Conservation (phyloP, 2,113 vertebrate genomes). For the Xenotilapia leptura region DNA sequence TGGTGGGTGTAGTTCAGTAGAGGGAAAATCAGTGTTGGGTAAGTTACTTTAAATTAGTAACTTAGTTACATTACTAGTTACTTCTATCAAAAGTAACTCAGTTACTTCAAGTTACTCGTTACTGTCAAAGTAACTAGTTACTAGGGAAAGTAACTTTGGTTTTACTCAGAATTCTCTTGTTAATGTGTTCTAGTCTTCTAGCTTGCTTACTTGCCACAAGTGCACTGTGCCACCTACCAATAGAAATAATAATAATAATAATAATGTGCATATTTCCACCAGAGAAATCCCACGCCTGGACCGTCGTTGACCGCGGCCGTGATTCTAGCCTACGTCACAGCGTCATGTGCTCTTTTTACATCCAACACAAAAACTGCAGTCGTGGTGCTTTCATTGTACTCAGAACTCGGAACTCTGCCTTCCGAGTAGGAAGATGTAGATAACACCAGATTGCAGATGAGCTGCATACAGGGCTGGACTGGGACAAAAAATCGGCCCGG, state of each 20-base stretch:
- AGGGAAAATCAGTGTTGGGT: background rate
- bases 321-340: too few relatives aligned
- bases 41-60: background rate
- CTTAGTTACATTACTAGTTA: background rate
- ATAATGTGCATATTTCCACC: too few relatives aligned
- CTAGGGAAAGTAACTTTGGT: background rate
- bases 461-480: too few relatives aligned
- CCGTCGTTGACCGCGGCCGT: too few relatives aligned
- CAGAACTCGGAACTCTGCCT: too few relatives aligned
- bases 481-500: accelerated
- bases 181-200: background rate
- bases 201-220: background rate
- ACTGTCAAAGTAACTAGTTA: background rate
- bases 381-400: too few relatives aligned
- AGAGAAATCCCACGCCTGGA: too few relatives aligned
- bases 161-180: background rate
- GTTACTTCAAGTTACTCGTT: background rate
- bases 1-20: background rate
- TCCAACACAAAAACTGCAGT: too few relatives aligned
- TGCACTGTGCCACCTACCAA: background rate
- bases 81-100: accelerated
- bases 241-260: background rate
- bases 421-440: too few relatives aligned
- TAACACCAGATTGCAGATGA: too few relatives aligned
- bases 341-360: too few relatives aligned